These are phyloP conservation scores for Drosophila kikkawai DNA, from an alignment of 1,140 invertebrate species.

Conservation along the genomic window DNA sequence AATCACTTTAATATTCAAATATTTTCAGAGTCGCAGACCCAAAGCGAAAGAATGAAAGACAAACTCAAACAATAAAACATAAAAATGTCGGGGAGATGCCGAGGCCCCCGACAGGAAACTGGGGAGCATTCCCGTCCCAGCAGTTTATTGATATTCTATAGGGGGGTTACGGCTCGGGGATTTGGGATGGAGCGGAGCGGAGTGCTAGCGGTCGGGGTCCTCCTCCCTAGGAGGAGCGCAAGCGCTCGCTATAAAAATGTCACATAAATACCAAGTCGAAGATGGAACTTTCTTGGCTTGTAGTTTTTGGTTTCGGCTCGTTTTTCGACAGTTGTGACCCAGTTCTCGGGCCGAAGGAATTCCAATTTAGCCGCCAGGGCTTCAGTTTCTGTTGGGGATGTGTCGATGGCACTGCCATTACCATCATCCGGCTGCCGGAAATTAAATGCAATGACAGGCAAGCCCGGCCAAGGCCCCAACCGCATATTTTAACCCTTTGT, in stretches of 20 bases:
- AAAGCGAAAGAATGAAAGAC: constrained; percentile 34
- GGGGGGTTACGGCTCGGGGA: constrained; percentile 16
- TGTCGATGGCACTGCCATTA: constrained; percentile 59
- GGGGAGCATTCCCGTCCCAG: constrained; percentile 29
- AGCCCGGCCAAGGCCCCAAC: constrained; percentile 45
- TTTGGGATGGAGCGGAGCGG: background rate
- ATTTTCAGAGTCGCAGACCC: constrained; percentile 46
- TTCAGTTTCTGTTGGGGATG: constrained; percentile 41
- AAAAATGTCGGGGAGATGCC: constrained; percentile 73
- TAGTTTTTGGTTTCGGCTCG: constrained; percentile 52
- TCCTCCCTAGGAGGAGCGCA: constrained; percentile 53
- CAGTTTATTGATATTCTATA: constrained; percentile 53
- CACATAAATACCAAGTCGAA: constrained; percentile 78
- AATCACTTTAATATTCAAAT: constrained; percentile 83
- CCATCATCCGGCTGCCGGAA: constrained; percentile 67
- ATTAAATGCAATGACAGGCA: constrained; percentile 77
- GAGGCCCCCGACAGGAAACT: constrained; percentile 60
- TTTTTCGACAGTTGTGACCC: constrained; percentile 62
- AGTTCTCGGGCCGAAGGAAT: constrained; percentile 64
- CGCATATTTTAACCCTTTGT: constrained; percentile 72
- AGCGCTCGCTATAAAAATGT: constrained; percentile 73
- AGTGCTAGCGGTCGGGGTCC: constrained; percentile 31
- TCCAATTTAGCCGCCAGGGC: constrained; percentile 61
- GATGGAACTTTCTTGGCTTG: constrained; percentile 47
- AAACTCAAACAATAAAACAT: constrained; percentile 78